These are phyloP conservation scores for Cygnus olor DNA, from an alignment of 2,797 vertebrate species.

Conservation along the genomic window DNA sequence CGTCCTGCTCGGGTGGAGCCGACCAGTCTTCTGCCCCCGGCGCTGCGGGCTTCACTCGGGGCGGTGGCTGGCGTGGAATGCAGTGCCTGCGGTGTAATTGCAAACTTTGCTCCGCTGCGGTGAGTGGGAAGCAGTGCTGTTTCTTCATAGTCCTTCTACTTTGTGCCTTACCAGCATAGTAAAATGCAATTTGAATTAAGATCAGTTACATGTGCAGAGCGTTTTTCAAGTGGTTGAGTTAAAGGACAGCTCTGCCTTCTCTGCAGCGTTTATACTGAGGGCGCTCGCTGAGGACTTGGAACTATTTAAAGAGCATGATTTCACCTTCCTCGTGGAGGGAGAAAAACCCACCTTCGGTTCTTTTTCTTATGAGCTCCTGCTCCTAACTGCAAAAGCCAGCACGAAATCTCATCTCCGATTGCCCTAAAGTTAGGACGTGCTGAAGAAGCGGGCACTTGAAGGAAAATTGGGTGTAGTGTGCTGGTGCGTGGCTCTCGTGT, in stretches of 20 bases:
- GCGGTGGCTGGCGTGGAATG: background rate
- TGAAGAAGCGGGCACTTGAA: background rate
- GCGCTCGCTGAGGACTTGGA: background rate
- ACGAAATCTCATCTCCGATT: fast-evolving
- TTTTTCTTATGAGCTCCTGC: background rate
- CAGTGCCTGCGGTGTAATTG: background rate
- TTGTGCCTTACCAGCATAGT: fast-evolving
- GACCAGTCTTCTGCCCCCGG: too few species aligned
- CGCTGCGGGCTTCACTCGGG: fast-evolving
- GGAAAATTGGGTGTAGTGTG: fast-evolving
- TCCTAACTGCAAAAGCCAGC: background rate
- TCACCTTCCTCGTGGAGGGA: background rate
- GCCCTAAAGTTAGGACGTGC: background rate
- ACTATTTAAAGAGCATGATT: slow-evolving; percentile 12
- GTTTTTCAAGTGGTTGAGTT: background rate
- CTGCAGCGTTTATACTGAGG: background rate
- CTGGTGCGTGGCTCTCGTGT: background rate
- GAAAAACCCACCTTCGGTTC: background rate
- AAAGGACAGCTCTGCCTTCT: background rate
- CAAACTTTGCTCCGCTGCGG: background rate
- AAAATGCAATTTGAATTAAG: background rate
- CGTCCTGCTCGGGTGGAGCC: too few species aligned
- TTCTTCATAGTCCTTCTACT: fast-evolving
- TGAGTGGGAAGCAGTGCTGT: background rate
- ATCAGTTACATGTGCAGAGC: background rate